Percentiles rank a stretch among this genome's conserved stretches.
Evolutionary conservation across 1,140 invertebrate genomes (phyloP).

Genomic region (Conus betulinus): DNA sequence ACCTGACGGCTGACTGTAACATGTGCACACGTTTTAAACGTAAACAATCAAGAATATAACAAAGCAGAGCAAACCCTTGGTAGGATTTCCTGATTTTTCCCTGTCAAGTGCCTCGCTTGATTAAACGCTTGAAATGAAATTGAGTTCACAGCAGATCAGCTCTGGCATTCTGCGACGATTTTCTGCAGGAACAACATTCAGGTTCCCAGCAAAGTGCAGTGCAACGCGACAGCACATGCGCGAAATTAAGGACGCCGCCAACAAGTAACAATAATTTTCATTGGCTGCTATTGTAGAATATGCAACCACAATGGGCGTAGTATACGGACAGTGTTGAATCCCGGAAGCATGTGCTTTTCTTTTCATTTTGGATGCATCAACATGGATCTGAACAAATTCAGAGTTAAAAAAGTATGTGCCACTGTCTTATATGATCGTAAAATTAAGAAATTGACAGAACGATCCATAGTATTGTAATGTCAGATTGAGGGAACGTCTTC

Average conservation of each 20-base stretch:
- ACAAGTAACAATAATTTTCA: not conserved
- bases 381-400: slow-evolving; percentile 27
- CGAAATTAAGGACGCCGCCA: not conserved
- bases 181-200: not conserved
- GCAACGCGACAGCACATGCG: slow-evolving; percentile 13
- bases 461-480: too few relatives aligned
- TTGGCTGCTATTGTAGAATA: not conserved
- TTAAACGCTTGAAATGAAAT: not conserved
- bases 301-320: not conserved
- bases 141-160: not conserved
- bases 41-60: not conserved
- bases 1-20: not conserved
- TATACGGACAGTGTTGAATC: not conserved
- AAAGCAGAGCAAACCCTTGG: not conserved
- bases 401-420: slow-evolving; percentile 26
- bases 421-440: too few relatives aligned
- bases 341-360: slow-evolving; percentile 27
- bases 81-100: not conserved
- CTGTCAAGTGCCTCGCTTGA: not conserved
- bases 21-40: not conserved
- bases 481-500: too few relatives aligned
- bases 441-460: too few relatives aligned
- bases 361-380: not conserved
- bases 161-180: not conserved
- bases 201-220: not conserved